Percentiles rank a stretch among this genome's conserved stretches.
Conservation (phyloP, 2,797 vertebrate genomes). For the Pseudotriccus pelzelni region DNA sequence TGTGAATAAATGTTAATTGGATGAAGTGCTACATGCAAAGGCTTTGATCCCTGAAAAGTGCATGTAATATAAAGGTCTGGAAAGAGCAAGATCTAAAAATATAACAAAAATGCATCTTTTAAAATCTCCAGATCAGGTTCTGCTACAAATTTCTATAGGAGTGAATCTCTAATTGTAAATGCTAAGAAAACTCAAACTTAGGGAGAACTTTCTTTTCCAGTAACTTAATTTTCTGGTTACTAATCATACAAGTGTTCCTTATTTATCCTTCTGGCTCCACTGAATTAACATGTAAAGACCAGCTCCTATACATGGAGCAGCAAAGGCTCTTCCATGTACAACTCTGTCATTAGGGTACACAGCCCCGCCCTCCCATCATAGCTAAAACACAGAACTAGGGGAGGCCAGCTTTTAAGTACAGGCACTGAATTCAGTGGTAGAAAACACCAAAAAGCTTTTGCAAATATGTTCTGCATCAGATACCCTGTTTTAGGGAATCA, state of each 20-base stretch:
- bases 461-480: background rate
- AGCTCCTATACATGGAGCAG: background rate
- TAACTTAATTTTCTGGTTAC: background rate
- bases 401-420: background rate
- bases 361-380: background rate
- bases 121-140: background rate
- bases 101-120: background rate
- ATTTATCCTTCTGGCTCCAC: background rate
- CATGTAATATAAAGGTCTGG: background rate
- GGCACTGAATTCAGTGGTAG: background rate
- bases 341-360: background rate
- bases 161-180: background rate
- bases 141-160: background rate
- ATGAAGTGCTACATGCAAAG: background rate
- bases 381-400: background rate
- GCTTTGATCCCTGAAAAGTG: background rate
- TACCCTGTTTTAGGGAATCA: background rate
- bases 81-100: background rate
- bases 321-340: background rate
- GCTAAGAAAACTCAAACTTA: background rate
- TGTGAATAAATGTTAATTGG: background rate
- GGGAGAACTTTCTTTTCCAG: background rate
- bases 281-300: background rate
- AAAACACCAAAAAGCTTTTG: background rate
- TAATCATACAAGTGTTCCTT: background rate